phyloP scores from a whole-genome alignment of 2,113 vertebrate genomes.

The Aramus guarauna region DNA sequence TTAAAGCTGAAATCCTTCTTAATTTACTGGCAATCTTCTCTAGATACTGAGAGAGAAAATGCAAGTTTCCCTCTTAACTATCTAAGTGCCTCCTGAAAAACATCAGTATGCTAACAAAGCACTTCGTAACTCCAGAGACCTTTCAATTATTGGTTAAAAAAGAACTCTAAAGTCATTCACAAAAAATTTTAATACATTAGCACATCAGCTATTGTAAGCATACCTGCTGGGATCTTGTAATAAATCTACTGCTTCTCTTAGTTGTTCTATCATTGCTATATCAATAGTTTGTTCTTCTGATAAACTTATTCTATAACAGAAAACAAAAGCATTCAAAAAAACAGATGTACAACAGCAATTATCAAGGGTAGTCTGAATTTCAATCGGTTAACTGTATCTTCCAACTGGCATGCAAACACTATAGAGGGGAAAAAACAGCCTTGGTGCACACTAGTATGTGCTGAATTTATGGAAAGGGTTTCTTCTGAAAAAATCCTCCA shows the following conservation, averaged over 20 bases:
- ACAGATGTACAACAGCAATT: background rate
- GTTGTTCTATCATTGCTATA: constrained; percentile 84
- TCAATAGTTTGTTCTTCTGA: constrained; percentile 72
- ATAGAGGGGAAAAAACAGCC: background rate
- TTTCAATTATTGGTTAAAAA: background rate
- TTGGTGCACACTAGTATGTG: background rate
- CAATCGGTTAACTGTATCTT: background rate
- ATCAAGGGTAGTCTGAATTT: background rate
- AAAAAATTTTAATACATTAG: background rate
- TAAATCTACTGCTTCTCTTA: constrained; percentile 87
- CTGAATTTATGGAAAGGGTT: background rate
- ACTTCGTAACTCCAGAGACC: background rate
- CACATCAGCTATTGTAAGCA: background rate
- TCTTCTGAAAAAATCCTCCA: background rate
- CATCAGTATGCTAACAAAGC: background rate
- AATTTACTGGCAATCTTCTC: background rate
- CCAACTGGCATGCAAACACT: background rate
- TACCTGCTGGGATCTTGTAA: constrained; percentile 87
- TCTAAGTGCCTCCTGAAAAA: background rate
- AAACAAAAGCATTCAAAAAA: constrained; percentile 32
- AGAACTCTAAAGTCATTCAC: background rate
- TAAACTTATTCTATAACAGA: constrained; percentile 75
- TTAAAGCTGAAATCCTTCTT: background rate
- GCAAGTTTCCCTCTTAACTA: background rate
- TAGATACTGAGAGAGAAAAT: background rate